Evolutionary conservation across 2,888 invertebrate species (phyloP), one percentile per base, ranked within the genome.

Genomic region (Proisotoma minuta): DNA sequence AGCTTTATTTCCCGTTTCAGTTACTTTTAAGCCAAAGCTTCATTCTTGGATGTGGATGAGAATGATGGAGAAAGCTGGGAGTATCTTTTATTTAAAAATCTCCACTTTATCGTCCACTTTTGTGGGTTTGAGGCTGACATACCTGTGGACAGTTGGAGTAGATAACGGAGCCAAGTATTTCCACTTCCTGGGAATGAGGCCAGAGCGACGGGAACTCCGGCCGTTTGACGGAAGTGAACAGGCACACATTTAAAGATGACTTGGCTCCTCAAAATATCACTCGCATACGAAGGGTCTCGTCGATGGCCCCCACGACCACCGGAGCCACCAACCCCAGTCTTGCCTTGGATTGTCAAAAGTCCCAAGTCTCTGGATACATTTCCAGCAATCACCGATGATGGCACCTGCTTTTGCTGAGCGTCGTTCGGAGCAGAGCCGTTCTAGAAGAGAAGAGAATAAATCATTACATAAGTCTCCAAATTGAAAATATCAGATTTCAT

Each of bases 171-270:
- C 90, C 90, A 90, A 23, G 89, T 89, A 76, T 90, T 90, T 0
- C 89, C 89, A 75, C 88, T 89, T n/a, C 89, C 89, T 3, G 89
- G 90, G 77, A 87, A 88, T 0, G 88, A 88, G 0, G 85, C 88
- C 29, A 90, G 78, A 1, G 89, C 89, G 0, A 83, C 82, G 8
- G 83, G 79, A 1, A 81, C 79, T 10, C 82, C 81, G 0, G 84
- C 82, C 34, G 56, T 50, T 34, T 68, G 63, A 12, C 72, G 53
- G 58, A 67, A 72, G 53, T 70, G 69, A 15, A 72, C 68, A 3
- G 68, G 70, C 23, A 66, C 64, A 47, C 72, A 72, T 64, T 72
- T 72, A 60, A 72, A 72, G 39, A 72, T 72, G 22, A 68, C 62
- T 47, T 64, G 61, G 58, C 70, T 72, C 34, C 72, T 57, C 51